Base-by-base conservation (phyloP, 2,888 invertebrate genomes). In the Octonoba sinensis region DNA sequence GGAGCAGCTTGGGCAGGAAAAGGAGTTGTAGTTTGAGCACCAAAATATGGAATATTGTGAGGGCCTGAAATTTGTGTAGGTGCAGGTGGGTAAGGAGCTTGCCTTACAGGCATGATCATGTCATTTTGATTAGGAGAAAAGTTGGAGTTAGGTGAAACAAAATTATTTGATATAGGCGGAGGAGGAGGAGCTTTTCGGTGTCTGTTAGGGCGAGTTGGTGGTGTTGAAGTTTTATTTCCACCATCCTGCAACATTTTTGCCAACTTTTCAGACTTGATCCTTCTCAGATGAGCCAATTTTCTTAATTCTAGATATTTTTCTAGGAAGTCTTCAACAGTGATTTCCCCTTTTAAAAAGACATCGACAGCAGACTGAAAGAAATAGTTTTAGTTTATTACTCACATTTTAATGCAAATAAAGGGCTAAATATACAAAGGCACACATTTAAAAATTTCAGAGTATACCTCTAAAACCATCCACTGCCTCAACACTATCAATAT, bases 241-340 rank as follows among this genome's bases (percentile, higher is more conserved):
- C 66, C 69, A 27, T 62, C 47, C 20, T 87, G 86, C 6, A 90
- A 85, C 8, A 90, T 84, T 81, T 90, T 90, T 66, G 92, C 91
- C 93, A 99, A 93, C 90, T 98, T 97, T 85, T 99, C 98, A 0
- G 95, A 93, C 90, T 98, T 98, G 18, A 97, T 93, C 87, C 95
- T 93, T 66, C 96, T 91, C 84, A 93, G 87, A 88, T 96, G 96
- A 91, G 95, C 93, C 54, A 92, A 87, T 86, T 93, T 93, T 62
- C 98, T 91, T 82, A 92, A 91, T 0, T 91, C 91, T 78, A 94
- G 91, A 88, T 96, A 99, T 79, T 94, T 92, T 81, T 95, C 94
- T 4, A 97, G 89, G 87, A 97, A 99, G 82, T 93, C 92, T 24
- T 97, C 98, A 0, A 92, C 89, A 64, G 91, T 90, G 8, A 94